Evolutionary conservation across 53 echinoderm and acorn worm genomes (phyloP).

Genomic region (Hippasteria phrygiana): DNA sequence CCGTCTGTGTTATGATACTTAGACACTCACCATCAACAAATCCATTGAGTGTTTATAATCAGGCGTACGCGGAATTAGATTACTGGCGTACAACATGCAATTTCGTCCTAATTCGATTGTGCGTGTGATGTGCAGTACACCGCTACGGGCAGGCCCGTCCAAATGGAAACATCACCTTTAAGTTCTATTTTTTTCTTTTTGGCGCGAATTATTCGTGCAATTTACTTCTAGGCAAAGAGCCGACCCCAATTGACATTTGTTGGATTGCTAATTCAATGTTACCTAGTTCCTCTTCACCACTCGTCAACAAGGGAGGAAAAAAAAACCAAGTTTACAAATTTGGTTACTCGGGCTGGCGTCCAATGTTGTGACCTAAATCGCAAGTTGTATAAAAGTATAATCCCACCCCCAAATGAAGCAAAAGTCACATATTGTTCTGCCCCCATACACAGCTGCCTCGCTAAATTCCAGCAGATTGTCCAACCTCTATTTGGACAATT

Average conservation of each 20-base stretch:
- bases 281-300: constrained; percentile 25
- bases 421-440: constrained; percentile 39
- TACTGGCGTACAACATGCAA: constrained; percentile 48
- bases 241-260: constrained; percentile 45
- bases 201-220: constrained; percentile 29
- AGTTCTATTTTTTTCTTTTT: not conserved
- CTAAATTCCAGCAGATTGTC: constrained; percentile 33
- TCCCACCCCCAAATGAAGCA: constrained; percentile 20
- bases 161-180: not conserved
- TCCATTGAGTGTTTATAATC: constrained; percentile 61
- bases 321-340: constrained; percentile 15
- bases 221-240: constrained; percentile 50
- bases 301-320: not conserved
- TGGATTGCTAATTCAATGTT: constrained; percentile 52
- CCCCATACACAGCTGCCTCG: constrained; percentile 22
- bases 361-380: constrained; percentile 9
- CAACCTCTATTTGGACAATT: not conserved
- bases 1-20: constrained; percentile 56
- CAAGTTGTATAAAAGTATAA: constrained; percentile 7
- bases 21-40: constrained; percentile 43
- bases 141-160: constrained; percentile 3
- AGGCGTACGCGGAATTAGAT: constrained; percentile 58
- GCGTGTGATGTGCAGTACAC: constrained; percentile 30
- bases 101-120: constrained; percentile 58
- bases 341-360: not conserved